These are phyloP conservation scores for Limosa lapponica DNA, from an alignment of 2,797 vertebrate species.

Conservation along the genomic window DNA sequence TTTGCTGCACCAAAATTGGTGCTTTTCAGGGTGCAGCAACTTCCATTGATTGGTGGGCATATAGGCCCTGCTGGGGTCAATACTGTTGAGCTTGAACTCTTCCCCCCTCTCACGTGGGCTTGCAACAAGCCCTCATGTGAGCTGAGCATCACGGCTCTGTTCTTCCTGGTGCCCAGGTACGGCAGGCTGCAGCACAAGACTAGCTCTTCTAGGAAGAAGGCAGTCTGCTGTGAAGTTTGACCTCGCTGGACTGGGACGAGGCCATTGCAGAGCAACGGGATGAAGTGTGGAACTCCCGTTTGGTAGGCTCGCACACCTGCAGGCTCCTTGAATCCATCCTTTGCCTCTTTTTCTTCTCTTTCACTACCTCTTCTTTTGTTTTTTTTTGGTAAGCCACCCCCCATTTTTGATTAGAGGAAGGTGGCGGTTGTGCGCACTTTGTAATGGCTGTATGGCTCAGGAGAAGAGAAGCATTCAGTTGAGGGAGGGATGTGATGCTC, in stretches of 20 bases:
- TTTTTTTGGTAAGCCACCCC: background rate
- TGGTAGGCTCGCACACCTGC: background rate
- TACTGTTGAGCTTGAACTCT: background rate
- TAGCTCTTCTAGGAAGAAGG: background rate
- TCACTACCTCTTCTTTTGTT: background rate
- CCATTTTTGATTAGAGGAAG: background rate
- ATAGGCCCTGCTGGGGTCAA: background rate
- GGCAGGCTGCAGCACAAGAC: background rate
- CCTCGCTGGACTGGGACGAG: accelerated
- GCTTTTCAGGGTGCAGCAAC: background rate
- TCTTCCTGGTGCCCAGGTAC: background rate
- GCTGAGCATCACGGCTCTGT: background rate
- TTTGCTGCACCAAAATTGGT: background rate
- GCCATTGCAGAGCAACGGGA: background rate
- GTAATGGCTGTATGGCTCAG: background rate
- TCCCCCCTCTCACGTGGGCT: background rate
- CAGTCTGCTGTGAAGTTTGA: background rate
- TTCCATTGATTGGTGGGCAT: background rate
- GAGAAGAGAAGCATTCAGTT: background rate
- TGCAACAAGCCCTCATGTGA: background rate
- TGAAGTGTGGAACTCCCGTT: background rate
- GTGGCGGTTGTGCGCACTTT: background rate
- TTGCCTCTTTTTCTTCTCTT: background rate
- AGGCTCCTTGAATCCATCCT: background rate
- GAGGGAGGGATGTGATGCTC: background rate